A percentile compares a stretch with the other conserved stretches of the same genome.
phyloP scores from a whole-genome alignment of 1,140 invertebrate species.

The Zaprionus capensis region DNA sequence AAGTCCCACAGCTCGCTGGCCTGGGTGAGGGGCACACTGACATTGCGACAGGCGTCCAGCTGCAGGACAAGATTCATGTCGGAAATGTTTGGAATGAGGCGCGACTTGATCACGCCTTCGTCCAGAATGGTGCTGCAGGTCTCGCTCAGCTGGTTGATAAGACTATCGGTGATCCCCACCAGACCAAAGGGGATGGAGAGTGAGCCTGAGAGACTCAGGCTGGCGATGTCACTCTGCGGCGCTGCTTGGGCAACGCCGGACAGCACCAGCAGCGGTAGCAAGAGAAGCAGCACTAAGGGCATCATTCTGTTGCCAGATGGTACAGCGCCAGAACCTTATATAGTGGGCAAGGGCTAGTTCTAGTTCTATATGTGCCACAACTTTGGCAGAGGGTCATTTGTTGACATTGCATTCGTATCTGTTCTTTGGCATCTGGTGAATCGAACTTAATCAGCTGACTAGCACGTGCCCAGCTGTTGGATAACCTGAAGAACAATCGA shows the following conservation, averaged over 20 bases:
- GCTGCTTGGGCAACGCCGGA: background rate
- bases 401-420: background rate
- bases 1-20: constrained; percentile 27
- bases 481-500: constrained; percentile 2
- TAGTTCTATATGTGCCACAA: background rate
- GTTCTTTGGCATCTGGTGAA: constrained; percentile 11
- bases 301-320: constrained; percentile 32
- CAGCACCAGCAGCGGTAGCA: background rate
- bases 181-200: background rate
- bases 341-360: background rate
- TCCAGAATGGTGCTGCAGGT: constrained; percentile 45
- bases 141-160: constrained; percentile 20
- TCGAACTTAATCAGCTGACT: constrained; percentile 37
- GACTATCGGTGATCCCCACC: constrained; percentile 4
- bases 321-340: constrained; percentile 7
- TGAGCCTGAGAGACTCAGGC: background rate
- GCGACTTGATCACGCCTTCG: constrained; percentile 20
- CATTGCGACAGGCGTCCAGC: constrained; percentile 37
- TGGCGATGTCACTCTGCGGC: background rate
- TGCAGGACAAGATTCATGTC: constrained; percentile 39
- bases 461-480: constrained; percentile 31
- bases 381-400: background rate
- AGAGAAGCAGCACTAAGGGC: background rate
- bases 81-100: constrained; percentile 33
- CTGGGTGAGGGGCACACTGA: constrained; percentile 26